Evolutionary conservation across 2,888 invertebrate genomes (phyloP).

Genomic region (Laspeyria flexula): DNA sequence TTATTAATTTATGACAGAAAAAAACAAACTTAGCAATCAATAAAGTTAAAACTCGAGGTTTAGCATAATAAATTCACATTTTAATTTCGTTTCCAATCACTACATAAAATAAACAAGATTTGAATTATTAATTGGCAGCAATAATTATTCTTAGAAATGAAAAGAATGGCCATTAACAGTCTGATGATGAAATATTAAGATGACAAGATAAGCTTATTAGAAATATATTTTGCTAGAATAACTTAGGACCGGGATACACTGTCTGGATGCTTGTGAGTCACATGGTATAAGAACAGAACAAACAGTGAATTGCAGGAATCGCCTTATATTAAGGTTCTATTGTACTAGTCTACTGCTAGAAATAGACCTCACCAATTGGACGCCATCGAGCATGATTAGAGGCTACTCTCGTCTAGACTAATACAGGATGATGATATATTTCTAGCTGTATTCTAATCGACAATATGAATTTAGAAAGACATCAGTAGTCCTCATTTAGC

Average conservation of each 20-base stretch:
- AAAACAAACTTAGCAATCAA: conserved; percentile 19
- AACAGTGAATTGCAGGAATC: too few relatives aligned
- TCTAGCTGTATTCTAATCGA: too few relatives aligned
- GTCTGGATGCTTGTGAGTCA: too few relatives aligned
- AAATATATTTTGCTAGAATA: conserved; percentile 32
- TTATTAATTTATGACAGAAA: conserved; percentile 22
- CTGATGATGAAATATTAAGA: conserved; percentile 36
- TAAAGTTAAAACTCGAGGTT: conserved; percentile 23
- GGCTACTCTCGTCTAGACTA: too few relatives aligned
- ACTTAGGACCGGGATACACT: conserved; percentile 2
- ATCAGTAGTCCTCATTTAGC: too few relatives aligned
- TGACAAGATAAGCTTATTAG: conserved; percentile 35
- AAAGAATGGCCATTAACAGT: conserved; percentile 32
- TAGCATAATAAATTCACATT: conserved; percentile 41
- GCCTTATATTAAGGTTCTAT: too few relatives aligned
- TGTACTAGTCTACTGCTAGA: too few relatives aligned
- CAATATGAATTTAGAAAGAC: too few relatives aligned
- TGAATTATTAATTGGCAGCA: conserved; percentile 42
- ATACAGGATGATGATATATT: too few relatives aligned
- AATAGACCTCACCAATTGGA: too few relatives aligned
- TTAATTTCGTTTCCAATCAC: conserved; percentile 41
- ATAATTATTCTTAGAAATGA: conserved; percentile 36
- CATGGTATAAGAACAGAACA: too few relatives aligned
- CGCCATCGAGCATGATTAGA: too few relatives aligned
- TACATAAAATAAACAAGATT: conserved; percentile 34